Conservation (phyloP, 2,113 vertebrate genomes). For the Nyctereutes procyonoides region DNA sequence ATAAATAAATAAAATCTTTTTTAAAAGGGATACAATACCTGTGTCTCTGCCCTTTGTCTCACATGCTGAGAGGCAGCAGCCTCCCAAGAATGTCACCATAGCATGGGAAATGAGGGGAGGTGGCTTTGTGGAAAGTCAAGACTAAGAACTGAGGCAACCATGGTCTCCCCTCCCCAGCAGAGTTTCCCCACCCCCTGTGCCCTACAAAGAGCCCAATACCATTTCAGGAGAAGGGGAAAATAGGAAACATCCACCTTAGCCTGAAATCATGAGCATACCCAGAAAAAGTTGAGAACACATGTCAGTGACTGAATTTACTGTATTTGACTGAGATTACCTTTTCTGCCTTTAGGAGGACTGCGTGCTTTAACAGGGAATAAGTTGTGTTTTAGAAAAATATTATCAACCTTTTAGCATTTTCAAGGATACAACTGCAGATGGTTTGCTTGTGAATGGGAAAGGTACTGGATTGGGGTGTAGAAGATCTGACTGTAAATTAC, state of each 20-base stretch:
- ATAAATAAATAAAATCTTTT: too few species aligned
- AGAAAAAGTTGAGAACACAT: not conserved
- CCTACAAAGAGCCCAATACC: too few species aligned
- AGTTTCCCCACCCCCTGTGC: too few species aligned
- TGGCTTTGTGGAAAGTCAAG: not conserved
- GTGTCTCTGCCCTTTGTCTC: not conserved
- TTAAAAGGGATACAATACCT: not conserved
- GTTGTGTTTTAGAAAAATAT: not conserved
- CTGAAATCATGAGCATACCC: not conserved
- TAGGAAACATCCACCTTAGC: not conserved
- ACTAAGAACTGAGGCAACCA: not conserved
- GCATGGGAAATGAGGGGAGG: not conserved
- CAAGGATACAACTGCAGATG: not conserved
- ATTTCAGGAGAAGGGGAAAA: not conserved
- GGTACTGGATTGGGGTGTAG: not conserved
- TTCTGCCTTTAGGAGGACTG: not conserved
- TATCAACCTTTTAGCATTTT: not conserved
- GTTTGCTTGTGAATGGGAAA: not conserved
- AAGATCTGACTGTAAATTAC: not conserved
- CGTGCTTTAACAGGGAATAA: not conserved
- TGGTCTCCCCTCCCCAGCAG: fast-evolving
- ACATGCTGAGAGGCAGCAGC: not conserved
- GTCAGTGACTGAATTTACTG: not conserved
- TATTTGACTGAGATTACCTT: not conserved
- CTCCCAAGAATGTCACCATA: not conserved